Evolutionary conservation across 1,140 invertebrate genomes (phyloP).

Genomic region (Chelonus insularis): DNA sequence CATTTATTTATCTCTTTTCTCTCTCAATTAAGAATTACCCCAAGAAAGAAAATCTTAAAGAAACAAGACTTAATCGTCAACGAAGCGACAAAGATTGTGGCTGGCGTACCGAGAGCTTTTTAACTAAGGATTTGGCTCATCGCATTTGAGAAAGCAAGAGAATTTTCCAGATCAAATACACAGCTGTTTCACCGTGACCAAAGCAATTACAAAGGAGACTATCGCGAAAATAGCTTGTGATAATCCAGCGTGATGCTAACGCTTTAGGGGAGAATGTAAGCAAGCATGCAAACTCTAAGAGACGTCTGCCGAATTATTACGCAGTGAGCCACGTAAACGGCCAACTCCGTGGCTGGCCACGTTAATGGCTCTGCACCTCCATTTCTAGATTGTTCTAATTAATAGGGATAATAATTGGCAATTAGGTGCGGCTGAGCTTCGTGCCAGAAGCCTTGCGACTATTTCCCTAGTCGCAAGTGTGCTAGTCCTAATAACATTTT

Average conservation of each 20-base stretch:
- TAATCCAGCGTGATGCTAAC: slow-evolving; percentile 41
- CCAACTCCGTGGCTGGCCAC: slow-evolving; percentile 36
- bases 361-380: slow-evolving; percentile 39
- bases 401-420: slow-evolving; percentile 58
- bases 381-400: slow-evolving; percentile 55
- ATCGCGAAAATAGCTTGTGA: slow-evolving; percentile 50
- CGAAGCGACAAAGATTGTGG: not conserved
- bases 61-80: not conserved
- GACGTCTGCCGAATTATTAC: slow-evolving; percentile 51
- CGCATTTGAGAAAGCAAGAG: not conserved
- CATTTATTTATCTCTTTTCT: too few relatives aligned
- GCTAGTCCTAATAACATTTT: not conserved
- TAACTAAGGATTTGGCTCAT: slow-evolving; percentile 11
- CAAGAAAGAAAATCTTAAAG: not conserved
- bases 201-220: slow-evolving; percentile 57
- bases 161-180: slow-evolving; percentile 39
- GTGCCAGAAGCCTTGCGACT: slow-evolving; percentile 3
- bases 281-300: slow-evolving; percentile 5
- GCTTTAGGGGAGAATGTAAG: not conserved
- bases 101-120: not conserved
- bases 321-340: slow-evolving; percentile 46
- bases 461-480: slow-evolving; percentile 17
- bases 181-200: slow-evolving; percentile 49
- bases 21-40: too few relatives aligned
- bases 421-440: slow-evolving; percentile 40